These are phyloP conservation scores for Cataglyphis rosenhaueri DNA, from an alignment of 2,888 invertebrate species.

Conservation along the genomic window DNA sequence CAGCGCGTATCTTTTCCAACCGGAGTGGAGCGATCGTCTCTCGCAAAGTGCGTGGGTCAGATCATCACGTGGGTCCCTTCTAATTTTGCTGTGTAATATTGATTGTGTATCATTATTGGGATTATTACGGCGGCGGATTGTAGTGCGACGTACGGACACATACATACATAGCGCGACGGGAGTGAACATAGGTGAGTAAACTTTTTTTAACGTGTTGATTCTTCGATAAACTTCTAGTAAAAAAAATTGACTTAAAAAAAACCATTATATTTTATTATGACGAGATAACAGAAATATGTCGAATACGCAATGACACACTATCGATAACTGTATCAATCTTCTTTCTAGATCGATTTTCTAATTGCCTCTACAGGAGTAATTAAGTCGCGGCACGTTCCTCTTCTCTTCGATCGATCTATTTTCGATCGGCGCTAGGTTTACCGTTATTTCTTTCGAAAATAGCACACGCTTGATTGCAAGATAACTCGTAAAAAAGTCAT, in stretches of 20 bases:
- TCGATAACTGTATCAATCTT: background rate
- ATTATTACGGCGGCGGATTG: constrained; percentile 21
- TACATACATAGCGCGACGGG: background rate
- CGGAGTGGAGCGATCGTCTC: background rate
- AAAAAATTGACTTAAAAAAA: background rate
- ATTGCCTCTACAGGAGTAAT: constrained; percentile 16
- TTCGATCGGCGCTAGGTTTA: constrained; percentile 20
- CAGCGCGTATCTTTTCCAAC: background rate
- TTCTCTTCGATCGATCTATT: constrained; percentile 50
- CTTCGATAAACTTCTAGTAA: background rate
- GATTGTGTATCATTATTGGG: constrained; percentile 46
- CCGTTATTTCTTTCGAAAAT: constrained; percentile 47
- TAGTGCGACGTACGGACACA: background rate
- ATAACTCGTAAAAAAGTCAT: constrained; percentile 37
- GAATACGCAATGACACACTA: too few species aligned
- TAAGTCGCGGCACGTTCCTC: background rate
- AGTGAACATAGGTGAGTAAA: constrained; percentile 3
- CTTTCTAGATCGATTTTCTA: background rate
- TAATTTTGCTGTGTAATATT: constrained; percentile 29
- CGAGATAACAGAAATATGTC: background rate
- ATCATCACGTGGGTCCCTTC: background rate
- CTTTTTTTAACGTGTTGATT: background rate
- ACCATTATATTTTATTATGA: background rate
- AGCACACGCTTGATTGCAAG: constrained; percentile 19
- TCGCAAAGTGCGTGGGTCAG: constrained; percentile 11